These are phyloP conservation scores for Lycaena phlaeas DNA, from an alignment of 2,888 invertebrate species.

Conservation along the genomic window DNA sequence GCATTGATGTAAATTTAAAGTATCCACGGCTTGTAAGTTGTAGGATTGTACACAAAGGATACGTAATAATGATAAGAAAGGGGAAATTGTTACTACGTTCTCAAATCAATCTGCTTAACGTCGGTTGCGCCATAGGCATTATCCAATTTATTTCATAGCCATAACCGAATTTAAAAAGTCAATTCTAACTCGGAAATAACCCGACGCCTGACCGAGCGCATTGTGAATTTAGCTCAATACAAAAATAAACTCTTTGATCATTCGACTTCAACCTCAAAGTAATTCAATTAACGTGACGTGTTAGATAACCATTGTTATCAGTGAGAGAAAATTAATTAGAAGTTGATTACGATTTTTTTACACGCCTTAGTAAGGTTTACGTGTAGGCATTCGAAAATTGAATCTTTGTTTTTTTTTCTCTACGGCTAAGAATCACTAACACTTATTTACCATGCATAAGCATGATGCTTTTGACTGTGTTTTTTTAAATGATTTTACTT, in stretches of 20 bases:
- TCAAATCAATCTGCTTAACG: too few relatives aligned
- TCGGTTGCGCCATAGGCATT: too few relatives aligned
- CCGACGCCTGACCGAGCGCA: constrained; percentile 30
- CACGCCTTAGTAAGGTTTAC: neutral
- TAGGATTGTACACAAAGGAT: too few relatives aligned
- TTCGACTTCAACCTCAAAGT: constrained; percentile 15
- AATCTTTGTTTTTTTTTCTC: too few relatives aligned
- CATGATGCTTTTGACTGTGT: too few relatives aligned
- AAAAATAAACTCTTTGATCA: constrained; percentile 47
- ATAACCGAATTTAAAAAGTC: constrained; percentile 1
- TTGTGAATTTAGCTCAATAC: constrained; percentile 39
- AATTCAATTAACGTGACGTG: constrained; percentile 6
- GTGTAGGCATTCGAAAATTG: neutral
- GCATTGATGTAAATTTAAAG: too few relatives aligned
- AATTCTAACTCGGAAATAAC: constrained; percentile 40
- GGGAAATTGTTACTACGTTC: too few relatives aligned
- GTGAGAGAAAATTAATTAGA: neutral
- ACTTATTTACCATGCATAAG: too few relatives aligned
- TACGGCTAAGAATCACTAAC: too few relatives aligned
- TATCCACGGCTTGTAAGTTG: too few relatives aligned
- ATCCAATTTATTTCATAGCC: neutral
- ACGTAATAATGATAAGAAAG: too few relatives aligned
- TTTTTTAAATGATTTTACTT: too few relatives aligned
- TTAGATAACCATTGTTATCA: neutral
- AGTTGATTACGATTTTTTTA: neutral